These are phyloP conservation scores for Ormia ochracea DNA, from an alignment of 2,888 invertebrate genomes.

Conservation along the genomic window DNA sequence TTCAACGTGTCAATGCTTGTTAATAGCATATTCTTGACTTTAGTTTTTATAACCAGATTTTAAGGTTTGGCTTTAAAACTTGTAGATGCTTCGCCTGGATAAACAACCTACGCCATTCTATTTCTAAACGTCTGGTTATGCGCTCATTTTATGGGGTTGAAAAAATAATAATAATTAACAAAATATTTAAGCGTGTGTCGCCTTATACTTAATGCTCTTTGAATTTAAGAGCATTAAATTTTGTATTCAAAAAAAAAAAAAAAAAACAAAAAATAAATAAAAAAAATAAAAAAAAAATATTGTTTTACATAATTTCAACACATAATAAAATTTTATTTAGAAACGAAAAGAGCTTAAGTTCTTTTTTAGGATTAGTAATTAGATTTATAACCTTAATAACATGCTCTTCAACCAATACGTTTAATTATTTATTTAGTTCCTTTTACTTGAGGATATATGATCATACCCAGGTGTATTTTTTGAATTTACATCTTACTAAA, in stretches of 20 bases:
- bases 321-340: not conserved
- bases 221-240: not conserved
- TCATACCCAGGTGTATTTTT: no score
- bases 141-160: constrained; percentile 4
- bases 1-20: not conserved
- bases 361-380: not conserved
- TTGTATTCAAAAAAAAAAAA: no score
- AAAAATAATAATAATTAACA: not conserved
- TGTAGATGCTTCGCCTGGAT: constrained; percentile 28
- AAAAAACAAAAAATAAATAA: no score
- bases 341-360: not conserved
- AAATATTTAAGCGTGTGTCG: not conserved
- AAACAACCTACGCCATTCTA: constrained; percentile 27
- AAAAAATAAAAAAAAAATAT: not conserved
- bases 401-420: no score
- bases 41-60: constrained; percentile 23
- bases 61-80: constrained; percentile 38
- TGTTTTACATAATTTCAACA: not conserved
- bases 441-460: no score
- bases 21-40: not conserved
- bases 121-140: not conserved
- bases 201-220: not conserved
- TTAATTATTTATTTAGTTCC: no score
- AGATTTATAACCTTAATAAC: no score
- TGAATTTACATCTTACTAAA: no score